Conservation (phyloP, 2,888 invertebrate species). For the Zygogramma bicolorata region DNA sequence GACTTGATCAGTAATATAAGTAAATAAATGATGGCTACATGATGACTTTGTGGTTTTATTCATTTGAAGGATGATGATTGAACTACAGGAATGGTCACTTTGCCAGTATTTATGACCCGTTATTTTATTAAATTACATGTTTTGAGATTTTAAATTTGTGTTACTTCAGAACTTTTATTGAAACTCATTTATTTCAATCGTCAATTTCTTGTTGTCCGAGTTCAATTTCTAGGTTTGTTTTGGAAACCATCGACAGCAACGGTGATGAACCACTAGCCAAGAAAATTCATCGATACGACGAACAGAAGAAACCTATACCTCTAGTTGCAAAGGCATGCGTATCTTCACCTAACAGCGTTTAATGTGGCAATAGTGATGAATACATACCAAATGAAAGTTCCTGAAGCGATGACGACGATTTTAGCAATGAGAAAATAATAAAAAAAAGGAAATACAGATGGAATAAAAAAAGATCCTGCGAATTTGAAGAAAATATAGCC, state of each 20-base stretch:
- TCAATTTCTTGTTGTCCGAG: too few species aligned
- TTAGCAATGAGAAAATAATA: neutral
- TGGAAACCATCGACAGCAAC: too few species aligned
- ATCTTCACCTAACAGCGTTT: neutral
- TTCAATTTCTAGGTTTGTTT: too few species aligned
- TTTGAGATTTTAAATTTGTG: too few species aligned
- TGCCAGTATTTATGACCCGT: too few species aligned
- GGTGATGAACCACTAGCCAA: neutral
- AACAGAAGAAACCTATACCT: neutral
- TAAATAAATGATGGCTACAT: too few species aligned
- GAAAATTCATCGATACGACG: neutral
- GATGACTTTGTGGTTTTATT: too few species aligned
- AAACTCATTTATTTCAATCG: too few species aligned
- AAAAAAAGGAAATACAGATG: constrained; percentile 14
- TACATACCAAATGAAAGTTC: constrained; percentile 15
- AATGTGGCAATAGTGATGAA: constrained; percentile 14
- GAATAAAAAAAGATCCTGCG: constrained; percentile 12
- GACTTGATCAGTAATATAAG: neutral
- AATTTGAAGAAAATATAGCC: constrained; percentile 17
- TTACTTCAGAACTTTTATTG: too few species aligned
- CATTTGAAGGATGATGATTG: too few species aligned
- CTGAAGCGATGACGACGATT: neutral
- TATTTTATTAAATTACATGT: too few species aligned
- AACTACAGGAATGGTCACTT: too few species aligned
- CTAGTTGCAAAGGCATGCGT: neutral